Percentiles rank a stretch among this genome's conserved stretches.
Evolutionary conservation across 2,113 vertebrate genomes (phyloP).

Genomic region (Recurvirostra avosetta): DNA sequence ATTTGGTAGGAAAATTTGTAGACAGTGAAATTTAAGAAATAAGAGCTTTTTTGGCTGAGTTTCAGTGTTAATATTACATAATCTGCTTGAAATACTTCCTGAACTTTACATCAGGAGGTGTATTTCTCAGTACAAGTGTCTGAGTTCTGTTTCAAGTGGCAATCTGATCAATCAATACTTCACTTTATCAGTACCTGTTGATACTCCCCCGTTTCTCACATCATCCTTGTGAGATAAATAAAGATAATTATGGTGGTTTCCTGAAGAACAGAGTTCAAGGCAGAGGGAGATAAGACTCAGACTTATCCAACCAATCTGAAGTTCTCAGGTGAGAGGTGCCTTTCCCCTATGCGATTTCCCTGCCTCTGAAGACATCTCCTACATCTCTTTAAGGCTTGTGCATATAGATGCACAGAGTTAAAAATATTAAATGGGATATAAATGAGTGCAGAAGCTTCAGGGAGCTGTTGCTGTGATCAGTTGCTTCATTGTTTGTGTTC

Average conservation of each 20-base stretch:
- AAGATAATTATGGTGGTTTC: background rate
- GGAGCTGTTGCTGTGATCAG: background rate
- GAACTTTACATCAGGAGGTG: background rate
- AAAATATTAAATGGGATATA: background rate
- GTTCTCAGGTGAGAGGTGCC: background rate
- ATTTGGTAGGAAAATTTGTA: background rate
- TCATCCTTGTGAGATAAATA: background rate
- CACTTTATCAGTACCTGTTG: background rate
- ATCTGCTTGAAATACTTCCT: background rate
- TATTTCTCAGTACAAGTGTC: background rate
- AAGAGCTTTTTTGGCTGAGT: background rate
- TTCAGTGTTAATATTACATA: background rate
- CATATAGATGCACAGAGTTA: background rate
- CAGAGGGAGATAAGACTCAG: background rate
- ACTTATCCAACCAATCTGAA: background rate
- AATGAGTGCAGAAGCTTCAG: background rate
- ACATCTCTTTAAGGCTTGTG: background rate
- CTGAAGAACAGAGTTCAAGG: background rate
- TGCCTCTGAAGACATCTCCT: background rate
- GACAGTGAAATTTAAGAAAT: background rate
- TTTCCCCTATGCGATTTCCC: background rate
- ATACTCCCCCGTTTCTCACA: background rate
- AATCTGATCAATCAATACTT: background rate
- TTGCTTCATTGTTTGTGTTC: background rate
- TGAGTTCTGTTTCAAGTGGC: background rate